Evolutionary conservation across 2,113 vertebrate genomes (phyloP), one percentile per base, ranked within the genome.

Genomic region (Etheostoma spectabile): DNA sequence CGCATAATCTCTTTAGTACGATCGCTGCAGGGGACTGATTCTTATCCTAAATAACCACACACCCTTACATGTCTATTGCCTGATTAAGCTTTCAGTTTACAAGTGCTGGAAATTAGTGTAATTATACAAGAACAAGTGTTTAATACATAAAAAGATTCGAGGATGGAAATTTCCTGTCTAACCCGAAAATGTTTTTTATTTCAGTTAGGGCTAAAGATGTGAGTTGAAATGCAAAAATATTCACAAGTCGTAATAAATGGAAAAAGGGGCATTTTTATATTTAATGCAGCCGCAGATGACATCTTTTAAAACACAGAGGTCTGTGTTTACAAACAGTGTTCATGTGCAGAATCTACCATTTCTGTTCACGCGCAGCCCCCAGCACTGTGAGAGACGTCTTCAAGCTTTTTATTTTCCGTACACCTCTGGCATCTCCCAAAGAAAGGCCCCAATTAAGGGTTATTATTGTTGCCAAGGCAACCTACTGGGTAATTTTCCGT

Each of bases 381-480:
- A 45, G 27, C 1, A 0, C 71, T 2, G 19, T 60, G 85, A 83
- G n/a, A 75, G 84, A 65, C 84, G 49, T 81, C 48, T 67, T 30
- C 5, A 13, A 60, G 65, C 79, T 76, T 78, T 79, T 79, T 72
- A 66, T 85, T 87, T 87, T 79, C 42, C 24, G 1, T 74, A 75
- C 77, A 86, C 92, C 88, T 82, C 80, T 55, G 77, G 84, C 83
- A 85, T 93, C 88, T 91, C 80, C 72, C 71, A 75, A 87, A 93
- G 87, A 93, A 90, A 89, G 87, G 60, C 81, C 70, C 69, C 94
- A 95, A 95, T 95, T 91, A 91, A 82, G 88, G 93, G 94, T 89
- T 95, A 84, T 94, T 82, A 90, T 88, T 91, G 95, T 96, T 95
- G 90, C 93, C 94, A 83, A 82, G 95, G 92, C 88, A 95, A 95